Conservation (phyloP, 2,113 vertebrate species). For the Gorsachius goisagi region DNA sequence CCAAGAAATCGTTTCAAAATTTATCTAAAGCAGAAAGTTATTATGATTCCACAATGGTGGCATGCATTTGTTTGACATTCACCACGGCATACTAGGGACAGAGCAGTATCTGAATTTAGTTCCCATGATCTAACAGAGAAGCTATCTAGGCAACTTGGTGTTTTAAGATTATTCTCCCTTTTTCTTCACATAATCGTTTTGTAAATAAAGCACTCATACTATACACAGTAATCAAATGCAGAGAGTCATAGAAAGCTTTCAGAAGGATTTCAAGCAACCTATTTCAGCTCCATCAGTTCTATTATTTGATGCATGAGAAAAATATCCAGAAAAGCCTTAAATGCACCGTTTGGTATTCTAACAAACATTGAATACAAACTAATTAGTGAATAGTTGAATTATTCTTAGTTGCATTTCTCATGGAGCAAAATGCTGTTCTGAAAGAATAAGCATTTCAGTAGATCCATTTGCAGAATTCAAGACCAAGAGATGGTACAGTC, state of each 20-base stretch:
- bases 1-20: slow-evolving; percentile 45
- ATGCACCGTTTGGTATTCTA: background rate
- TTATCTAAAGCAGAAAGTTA: slow-evolving; percentile 53
- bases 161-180: background rate
- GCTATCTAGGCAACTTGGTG: slow-evolving; percentile 3
- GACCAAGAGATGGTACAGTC: background rate
- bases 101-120: slow-evolving; percentile 37
- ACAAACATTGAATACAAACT: background rate
- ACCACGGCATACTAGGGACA: background rate
- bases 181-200: background rate
- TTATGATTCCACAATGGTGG: slow-evolving; percentile 50
- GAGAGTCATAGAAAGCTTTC: background rate
- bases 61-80: slow-evolving; percentile 57
- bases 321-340: background rate
- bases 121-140: slow-evolving; percentile 55
- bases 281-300: background rate
- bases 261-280: background rate
- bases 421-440: background rate
- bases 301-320: background rate
- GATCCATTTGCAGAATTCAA: background rate
- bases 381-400: background rate
- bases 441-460: background rate
- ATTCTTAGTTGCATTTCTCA: background rate
- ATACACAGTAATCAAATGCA: background rate
- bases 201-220: background rate